Evolutionary conservation across 2,797 vertebrate genomes (phyloP), one percentile per base, ranked within the genome.

Genomic region (Graptemys geographica): DNA sequence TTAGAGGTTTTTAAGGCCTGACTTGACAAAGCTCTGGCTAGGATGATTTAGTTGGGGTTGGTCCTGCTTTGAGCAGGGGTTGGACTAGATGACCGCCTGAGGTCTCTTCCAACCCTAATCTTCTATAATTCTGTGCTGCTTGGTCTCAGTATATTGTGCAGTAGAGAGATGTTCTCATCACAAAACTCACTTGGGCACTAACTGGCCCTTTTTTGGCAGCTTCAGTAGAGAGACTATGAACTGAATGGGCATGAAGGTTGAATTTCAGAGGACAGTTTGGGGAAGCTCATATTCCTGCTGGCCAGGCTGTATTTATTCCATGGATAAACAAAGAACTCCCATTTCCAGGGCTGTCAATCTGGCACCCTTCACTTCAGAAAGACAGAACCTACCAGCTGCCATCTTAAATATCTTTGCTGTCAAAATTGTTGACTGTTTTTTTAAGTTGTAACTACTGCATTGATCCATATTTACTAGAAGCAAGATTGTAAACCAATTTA

Each of bases 121-220:
- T 55, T 55, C 55, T 55, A 55, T 55, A 55, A 55, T 55, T 55
- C 21, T 55, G 9, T 55, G 0, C 81, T 82, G 81, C 74, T 83
- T 8, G 47, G 7, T 47, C 57, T 86, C 3, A 0, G 81, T 59
- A 28, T 15, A 47, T 5, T 0, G 0, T 1, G 41, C 21, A 3
- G n/a, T 51, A 13, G 2, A 59, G 2, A 52, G 16, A 10, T 18
- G 12, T 49, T 21, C 72, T 28, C 72, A 76, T 5, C n/a, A 44
- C 27, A 86, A 28, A 86, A 16, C 23, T 51, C 87, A 27, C 9
- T 2, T 41, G 37, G 3, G 3, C 23, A 47, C 44, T 28, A 49
- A 51, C 33, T 11, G 19, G 33, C 44, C 52, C 47, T 28, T 78
- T 15, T 78, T n/a, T 72, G 56, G 65, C 33, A 31, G 44, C 8